These are phyloP conservation scores for Drosophila affinis DNA, from an alignment of 2,888 invertebrate genomes.

Conservation along the genomic window DNA sequence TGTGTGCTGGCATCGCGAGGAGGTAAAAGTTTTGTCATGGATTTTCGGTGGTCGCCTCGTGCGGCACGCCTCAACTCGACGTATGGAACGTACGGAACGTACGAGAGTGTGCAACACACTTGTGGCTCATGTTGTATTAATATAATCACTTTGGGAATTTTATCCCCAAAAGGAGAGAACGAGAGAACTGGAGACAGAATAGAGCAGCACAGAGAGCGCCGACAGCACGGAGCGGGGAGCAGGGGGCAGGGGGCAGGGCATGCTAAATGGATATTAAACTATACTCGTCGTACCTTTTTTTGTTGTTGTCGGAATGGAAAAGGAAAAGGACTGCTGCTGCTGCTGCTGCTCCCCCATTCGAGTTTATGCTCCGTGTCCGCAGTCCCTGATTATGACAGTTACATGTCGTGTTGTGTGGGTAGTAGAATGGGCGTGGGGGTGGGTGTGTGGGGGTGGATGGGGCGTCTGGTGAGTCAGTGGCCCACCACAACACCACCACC, in stretches of 20 bases:
- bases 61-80: slow-evolving; percentile 40
- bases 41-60: slow-evolving; percentile 24
- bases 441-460: background rate
- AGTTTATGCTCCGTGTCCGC: slow-evolving; percentile 36
- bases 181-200: background rate
- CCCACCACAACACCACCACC: background rate
- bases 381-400: slow-evolving; percentile 66
- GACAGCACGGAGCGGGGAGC: slow-evolving; percentile 50
- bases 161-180: slow-evolving; percentile 45
- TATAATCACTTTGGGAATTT: slow-evolving; percentile 80
- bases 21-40: slow-evolving; percentile 41
- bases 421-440: slow-evolving; percentile 15
- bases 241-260: slow-evolving; percentile 55
- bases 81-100: background rate
- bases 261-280: slow-evolving; percentile 77
- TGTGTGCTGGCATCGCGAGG: slow-evolving; percentile 44
- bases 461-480: slow-evolving; percentile 27
- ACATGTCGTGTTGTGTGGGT: slow-evolving; percentile 56
- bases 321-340: background rate
- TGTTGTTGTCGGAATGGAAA: background rate
- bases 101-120: slow-evolving; percentile 64
- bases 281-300: slow-evolving; percentile 31
- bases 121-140: slow-evolving; percentile 78
- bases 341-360: slow-evolving; percentile 19
- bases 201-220: slow-evolving; percentile 22